These are phyloP conservation scores for Crossocerus cetratus DNA, from an alignment of 2,888 invertebrate genomes.

Conservation along the genomic window DNA sequence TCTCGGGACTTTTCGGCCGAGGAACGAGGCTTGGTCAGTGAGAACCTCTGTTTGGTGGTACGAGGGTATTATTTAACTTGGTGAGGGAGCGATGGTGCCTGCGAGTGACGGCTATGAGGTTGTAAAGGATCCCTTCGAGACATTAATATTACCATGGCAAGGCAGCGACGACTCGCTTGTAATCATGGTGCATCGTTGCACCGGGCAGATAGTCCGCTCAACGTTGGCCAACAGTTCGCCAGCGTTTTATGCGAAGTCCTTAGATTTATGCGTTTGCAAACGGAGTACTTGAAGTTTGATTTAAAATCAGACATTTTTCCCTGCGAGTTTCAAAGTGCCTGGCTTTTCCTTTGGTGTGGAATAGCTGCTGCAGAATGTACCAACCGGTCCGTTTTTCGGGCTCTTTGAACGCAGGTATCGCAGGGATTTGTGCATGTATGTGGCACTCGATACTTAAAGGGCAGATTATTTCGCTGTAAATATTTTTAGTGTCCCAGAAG, in stretches of 20 bases:
- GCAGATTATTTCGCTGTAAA: slow-evolving; percentile 41
- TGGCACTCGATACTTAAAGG: background rate
- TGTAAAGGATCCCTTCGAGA: slow-evolving; percentile 71
- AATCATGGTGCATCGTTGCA: slow-evolving; percentile 64
- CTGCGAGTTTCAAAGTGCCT: background rate
- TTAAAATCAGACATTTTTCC: background rate
- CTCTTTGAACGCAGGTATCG: too few relatives aligned
- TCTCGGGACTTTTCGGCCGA: background rate
- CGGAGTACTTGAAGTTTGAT: background rate
- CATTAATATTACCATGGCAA: slow-evolving; percentile 71
- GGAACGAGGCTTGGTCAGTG: slow-evolving; percentile 32
- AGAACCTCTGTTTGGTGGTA: slow-evolving; percentile 63
- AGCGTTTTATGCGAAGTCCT: slow-evolving; percentile 30
- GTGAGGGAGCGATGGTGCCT: slow-evolving; percentile 70
- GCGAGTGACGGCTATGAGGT: slow-evolving; percentile 71
- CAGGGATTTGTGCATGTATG: too few relatives aligned
- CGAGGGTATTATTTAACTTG: slow-evolving; percentile 71
- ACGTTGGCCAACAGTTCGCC: background rate
- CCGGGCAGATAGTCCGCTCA: slow-evolving; percentile 37
- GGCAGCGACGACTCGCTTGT: slow-evolving; percentile 60
- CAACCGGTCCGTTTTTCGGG: too few relatives aligned
- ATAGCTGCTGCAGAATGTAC: too few relatives aligned
- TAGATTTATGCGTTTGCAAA: background rate
- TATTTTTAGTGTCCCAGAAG: slow-evolving; percentile 41
- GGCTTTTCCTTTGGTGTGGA: background rate